Conservation (phyloP, 1,140 invertebrate species). For the Micrasema minimum region DNA sequence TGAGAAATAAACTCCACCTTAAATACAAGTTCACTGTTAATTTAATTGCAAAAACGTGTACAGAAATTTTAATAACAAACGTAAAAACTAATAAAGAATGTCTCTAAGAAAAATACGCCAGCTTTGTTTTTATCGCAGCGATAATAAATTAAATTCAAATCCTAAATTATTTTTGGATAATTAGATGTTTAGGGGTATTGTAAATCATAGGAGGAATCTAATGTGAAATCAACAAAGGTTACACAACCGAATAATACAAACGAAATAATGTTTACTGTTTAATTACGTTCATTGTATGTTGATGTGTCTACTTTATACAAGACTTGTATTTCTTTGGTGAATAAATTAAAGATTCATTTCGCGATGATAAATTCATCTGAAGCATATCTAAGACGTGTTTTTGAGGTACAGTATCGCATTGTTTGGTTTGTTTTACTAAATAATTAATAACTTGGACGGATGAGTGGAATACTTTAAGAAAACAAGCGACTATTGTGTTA, state of each 20-base stretch:
- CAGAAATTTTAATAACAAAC: too few species aligned
- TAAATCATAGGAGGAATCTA: slow-evolving; percentile 35
- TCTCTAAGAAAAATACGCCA: slow-evolving; percentile 6
- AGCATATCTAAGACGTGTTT: slow-evolving; percentile 5
- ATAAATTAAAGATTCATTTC: slow-evolving; percentile 16
- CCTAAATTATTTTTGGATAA: slow-evolving; percentile 23
- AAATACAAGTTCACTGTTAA: too few species aligned
- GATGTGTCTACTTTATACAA: slow-evolving; percentile 13
- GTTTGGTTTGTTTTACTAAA: slow-evolving; percentile 7
- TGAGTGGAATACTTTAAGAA: too few species aligned
- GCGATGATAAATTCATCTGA: neutral
- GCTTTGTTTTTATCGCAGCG: slow-evolving; percentile 21
- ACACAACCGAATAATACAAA: slow-evolving; percentile 26
- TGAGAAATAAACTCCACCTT: too few species aligned
- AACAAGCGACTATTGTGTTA: too few species aligned
- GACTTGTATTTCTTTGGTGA: slow-evolving; percentile 14
- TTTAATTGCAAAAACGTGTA: too few species aligned
- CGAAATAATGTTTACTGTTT: slow-evolving; percentile 37
- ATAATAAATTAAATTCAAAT: slow-evolving; percentile 13
- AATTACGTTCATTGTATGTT: slow-evolving; percentile 27
- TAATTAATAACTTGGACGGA: neutral
- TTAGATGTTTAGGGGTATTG: slow-evolving; percentile 26
- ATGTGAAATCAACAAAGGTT: slow-evolving; percentile 34
- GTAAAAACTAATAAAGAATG: too few species aligned
- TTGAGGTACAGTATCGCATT: neutral